Conservation (phyloP, 1,140 invertebrate species). For the Chymomyza costata region DNA sequence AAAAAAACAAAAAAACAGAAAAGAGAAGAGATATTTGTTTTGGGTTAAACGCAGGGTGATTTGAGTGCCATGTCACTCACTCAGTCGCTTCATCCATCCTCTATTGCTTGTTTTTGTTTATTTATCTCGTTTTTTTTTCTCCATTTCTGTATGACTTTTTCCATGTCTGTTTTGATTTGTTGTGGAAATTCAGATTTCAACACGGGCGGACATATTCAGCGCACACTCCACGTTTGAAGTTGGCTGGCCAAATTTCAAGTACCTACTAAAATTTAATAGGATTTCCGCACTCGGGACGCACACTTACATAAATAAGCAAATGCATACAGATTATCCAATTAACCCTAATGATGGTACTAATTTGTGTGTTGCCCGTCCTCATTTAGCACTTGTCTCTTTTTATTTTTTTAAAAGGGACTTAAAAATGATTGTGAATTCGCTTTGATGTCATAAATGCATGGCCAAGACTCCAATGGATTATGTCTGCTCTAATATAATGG, state of each 20-base stretch:
- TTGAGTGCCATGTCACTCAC: conserved; percentile 28
- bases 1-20: too few relatives aligned
- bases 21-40: conserved; percentile 71
- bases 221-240: conserved; percentile 13
- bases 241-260: conserved; percentile 38
- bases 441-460: too few relatives aligned
- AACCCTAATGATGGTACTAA: too few relatives aligned
- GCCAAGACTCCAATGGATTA: too few relatives aligned
- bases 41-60: conserved; percentile 26
- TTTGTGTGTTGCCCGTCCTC: too few relatives aligned
- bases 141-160: conserved; percentile 50
- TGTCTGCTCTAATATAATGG: too few relatives aligned
- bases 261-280: conserved; percentile 66
- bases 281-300: conserved; percentile 68
- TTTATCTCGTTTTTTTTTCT: conserved; percentile 24
- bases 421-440: too few relatives aligned
- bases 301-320: conserved; percentile 41
- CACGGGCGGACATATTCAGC: conserved; percentile 4
- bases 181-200: conserved; percentile 69
- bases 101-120: conserved; percentile 11
- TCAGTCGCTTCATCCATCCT: conserved; percentile 4
- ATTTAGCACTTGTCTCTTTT: too few relatives aligned
- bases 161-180: conserved; percentile 62
- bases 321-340: too few relatives aligned
- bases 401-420: too few relatives aligned